phyloP scores from a whole-genome alignment of 2,888 invertebrate genomes.

The Drosophila sordidapex region DNA sequence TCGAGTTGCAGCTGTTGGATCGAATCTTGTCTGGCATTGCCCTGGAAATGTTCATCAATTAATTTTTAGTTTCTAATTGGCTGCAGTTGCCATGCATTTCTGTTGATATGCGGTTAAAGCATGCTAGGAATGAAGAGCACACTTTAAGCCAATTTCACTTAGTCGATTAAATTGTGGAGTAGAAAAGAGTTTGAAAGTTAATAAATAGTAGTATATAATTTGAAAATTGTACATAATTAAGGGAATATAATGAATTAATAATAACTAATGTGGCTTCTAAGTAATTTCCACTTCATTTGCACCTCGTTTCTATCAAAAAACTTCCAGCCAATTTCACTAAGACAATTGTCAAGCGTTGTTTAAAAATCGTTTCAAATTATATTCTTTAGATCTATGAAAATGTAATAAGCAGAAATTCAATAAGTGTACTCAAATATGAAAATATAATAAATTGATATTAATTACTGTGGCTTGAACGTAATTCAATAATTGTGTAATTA shows the following conservation, averaged over 20 bases:
- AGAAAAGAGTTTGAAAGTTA: background rate
- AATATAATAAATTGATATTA: background rate
- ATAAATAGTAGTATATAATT: background rate
- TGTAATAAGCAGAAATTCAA: background rate
- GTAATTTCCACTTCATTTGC: background rate
- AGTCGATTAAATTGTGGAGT: background rate
- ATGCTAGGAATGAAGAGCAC: background rate
- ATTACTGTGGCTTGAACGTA: background rate
- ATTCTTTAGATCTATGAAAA: background rate
- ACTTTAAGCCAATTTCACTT: constrained; percentile 8
- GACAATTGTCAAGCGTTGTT: background rate
- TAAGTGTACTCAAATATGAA: background rate
- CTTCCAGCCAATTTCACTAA: background rate
- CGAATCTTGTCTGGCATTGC: constrained; percentile 20
- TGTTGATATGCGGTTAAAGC: background rate
- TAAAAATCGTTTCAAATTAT: background rate
- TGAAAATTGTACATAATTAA: too few species aligned
- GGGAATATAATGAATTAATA: background rate
- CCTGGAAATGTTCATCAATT: constrained; percentile 47
- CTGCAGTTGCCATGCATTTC: constrained; percentile 23
- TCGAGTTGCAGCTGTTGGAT: constrained; percentile 8
- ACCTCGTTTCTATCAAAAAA: background rate
- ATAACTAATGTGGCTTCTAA: too few species aligned
- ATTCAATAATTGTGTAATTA: constrained; percentile 11
- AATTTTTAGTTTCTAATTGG: constrained; percentile 58